These are phyloP conservation scores for Caenorhabditis sp. DNA, from an alignment of 2,888 invertebrate species.

Conservation along the genomic window DNA sequence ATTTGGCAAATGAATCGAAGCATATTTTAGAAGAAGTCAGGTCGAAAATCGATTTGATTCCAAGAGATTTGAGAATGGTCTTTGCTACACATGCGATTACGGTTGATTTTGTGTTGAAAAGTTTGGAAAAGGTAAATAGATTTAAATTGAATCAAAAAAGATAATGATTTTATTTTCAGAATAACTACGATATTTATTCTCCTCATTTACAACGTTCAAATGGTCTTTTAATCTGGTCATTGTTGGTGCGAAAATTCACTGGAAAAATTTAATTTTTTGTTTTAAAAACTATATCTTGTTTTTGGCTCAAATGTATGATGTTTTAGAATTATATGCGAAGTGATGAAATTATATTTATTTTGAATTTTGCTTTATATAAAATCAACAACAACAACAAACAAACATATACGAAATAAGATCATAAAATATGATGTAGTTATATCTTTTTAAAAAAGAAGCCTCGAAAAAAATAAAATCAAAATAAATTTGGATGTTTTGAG, in stretches of 20 bases:
- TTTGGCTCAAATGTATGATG: slow-evolving; percentile 3
- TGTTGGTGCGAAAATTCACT: slow-evolving; percentile 20
- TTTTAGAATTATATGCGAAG: not conserved
- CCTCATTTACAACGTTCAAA: slow-evolving; percentile 49
- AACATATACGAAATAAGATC: too few relatives aligned
- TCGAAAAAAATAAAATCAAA: too few relatives aligned
- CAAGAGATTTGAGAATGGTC: slow-evolving; percentile 45
- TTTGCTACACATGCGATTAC: slow-evolving; percentile 52
- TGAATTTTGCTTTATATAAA: too few relatives aligned
- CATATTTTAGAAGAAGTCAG: slow-evolving; percentile 13
- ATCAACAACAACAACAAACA: too few relatives aligned
- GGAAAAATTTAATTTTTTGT: not conserved
- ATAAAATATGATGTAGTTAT: too few relatives aligned
- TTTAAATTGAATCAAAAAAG: slow-evolving; percentile 1
- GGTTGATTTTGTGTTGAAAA: slow-evolving; percentile 55
- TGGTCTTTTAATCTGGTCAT: slow-evolving; percentile 35
- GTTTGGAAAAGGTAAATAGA: slow-evolving; percentile 34
- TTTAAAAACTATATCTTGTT: not conserved
- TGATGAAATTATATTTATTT: too few relatives aligned
- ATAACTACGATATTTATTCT: slow-evolving; percentile 48
- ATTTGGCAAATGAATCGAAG: slow-evolving; percentile 47
- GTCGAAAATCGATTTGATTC: slow-evolving; percentile 18
- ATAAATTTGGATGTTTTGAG: too few relatives aligned
- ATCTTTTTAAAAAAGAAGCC: too few relatives aligned
- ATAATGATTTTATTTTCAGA: slow-evolving; percentile 16